Conservation (phyloP, 2,113 vertebrate genomes). For the Phylloscopus whistleri region DNA sequence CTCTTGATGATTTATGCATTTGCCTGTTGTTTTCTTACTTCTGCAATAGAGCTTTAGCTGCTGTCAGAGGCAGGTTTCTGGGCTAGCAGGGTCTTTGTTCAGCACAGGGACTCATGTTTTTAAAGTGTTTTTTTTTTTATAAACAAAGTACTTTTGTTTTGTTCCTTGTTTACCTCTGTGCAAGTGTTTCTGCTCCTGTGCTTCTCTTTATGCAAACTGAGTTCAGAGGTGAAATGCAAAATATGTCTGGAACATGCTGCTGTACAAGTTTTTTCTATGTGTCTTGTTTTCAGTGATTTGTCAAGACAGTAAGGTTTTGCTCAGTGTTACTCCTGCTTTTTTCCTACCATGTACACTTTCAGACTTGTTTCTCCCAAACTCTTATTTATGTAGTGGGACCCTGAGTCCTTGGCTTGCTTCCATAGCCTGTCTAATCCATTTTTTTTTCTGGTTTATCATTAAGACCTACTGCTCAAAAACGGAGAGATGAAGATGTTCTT, state of each 20-base stretch:
- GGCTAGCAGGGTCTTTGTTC: not conserved
- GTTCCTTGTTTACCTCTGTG: not conserved
- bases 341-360: not conserved
- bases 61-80: not conserved
- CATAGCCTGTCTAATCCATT: not conserved
- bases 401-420: not conserved
- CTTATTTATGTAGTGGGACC: not conserved
- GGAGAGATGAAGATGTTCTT: not conserved
- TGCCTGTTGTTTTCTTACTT: not conserved
- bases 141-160: not conserved
- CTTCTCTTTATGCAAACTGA: not conserved
- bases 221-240: not conserved
- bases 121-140: not conserved
- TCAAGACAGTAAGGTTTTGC: not conserved
- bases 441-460: not conserved
- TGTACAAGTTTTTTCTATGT: not conserved
- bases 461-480: not conserved
- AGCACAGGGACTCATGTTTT: not conserved
- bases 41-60: not conserved
- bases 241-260: not conserved
- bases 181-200: not conserved
- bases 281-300: not conserved
- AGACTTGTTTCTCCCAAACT: not conserved
- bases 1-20: conserved; percentile 13
- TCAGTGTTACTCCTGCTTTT: not conserved